phyloP scores from a whole-genome alignment of 2,797 vertebrate species.

The Brachyrhaphis roseni region DNA sequence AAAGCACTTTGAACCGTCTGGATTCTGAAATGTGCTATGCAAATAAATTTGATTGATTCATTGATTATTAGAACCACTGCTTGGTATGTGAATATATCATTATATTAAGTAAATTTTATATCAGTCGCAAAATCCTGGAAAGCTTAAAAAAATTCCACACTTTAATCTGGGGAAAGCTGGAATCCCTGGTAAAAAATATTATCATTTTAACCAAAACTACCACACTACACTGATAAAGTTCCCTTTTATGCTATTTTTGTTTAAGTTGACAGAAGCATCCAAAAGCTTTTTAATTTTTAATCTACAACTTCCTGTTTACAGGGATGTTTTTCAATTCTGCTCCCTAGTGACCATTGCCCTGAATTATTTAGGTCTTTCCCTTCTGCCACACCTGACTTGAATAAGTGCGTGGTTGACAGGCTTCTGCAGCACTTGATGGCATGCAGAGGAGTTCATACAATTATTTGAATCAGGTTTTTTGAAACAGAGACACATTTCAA shows the following conservation, averaged over 20 bases:
- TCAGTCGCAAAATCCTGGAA: background rate
- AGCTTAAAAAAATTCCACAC: background rate
- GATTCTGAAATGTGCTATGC: too few relatives aligned
- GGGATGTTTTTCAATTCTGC: too few relatives aligned
- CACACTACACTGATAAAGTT: background rate
- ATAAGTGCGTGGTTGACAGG: too few relatives aligned
- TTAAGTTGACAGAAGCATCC: background rate
- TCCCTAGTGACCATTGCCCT: too few relatives aligned
- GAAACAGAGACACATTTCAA: too few relatives aligned
- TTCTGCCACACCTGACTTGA: too few relatives aligned
- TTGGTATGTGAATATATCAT: background rate
- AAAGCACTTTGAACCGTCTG: too few relatives aligned
- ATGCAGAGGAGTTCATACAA: too few relatives aligned
- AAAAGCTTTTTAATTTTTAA: background rate
- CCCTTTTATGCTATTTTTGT: background rate
- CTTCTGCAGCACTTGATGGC: too few relatives aligned
- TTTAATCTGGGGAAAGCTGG: background rate
- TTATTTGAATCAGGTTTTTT: too few relatives aligned
- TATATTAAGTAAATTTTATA: background rate
- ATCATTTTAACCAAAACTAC: background rate
- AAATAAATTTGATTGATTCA: too few relatives aligned
- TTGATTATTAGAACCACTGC: background rate
- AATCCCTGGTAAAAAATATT: background rate
- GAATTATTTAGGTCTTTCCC: too few relatives aligned
- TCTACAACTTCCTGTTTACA: background rate